These are phyloP conservation scores for Callionymus lyra DNA, from an alignment of 2,113 vertebrate genomes.

Conservation along the genomic window DNA sequence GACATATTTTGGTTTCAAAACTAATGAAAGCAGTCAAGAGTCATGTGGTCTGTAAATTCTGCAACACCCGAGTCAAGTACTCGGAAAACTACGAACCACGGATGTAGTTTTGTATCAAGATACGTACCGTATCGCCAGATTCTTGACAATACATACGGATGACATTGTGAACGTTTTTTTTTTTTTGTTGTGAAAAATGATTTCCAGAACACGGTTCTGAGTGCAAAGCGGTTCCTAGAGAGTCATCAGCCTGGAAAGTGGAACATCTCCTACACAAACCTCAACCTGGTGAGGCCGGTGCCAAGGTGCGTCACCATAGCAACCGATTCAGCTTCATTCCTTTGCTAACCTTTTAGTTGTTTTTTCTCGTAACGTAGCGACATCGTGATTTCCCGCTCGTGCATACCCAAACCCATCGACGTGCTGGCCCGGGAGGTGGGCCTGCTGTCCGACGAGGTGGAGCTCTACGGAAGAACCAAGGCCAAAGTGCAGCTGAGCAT, in stretches of 20 bases:
- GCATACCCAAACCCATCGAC: conserved; percentile 76
- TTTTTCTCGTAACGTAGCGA: conserved; percentile 66
- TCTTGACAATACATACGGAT: too few species aligned
- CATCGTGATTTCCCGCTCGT: conserved; percentile 86
- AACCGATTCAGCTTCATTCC: neutral
- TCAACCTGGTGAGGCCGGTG: conserved; percentile 76
- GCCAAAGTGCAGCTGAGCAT: conserved; percentile 82
- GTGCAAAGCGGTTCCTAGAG: conserved; percentile 81
- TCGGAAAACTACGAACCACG: too few species aligned
- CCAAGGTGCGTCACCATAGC: conserved; percentile 73
- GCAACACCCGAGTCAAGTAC: too few species aligned
- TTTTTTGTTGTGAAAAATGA: too few species aligned
- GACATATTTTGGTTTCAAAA: too few species aligned
- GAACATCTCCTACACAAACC: conserved; percentile 76
- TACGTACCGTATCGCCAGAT: too few species aligned
- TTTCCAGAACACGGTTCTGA: conserved; percentile 85
- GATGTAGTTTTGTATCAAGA: too few species aligned
- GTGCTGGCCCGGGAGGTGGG: conserved; percentile 79
- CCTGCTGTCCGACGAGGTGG: conserved; percentile 80
- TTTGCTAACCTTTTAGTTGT: neutral
- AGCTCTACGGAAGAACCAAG: conserved; percentile 87
- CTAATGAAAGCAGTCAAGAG: too few species aligned
- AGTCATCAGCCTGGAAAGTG: conserved; percentile 78
- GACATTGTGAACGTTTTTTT: too few species aligned
- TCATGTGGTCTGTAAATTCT: too few species aligned